Percentiles rank a stretch among this genome's conserved stretches.
Conservation (phyloP, 2,113 vertebrate species). For the Candoia aspera region DNA sequence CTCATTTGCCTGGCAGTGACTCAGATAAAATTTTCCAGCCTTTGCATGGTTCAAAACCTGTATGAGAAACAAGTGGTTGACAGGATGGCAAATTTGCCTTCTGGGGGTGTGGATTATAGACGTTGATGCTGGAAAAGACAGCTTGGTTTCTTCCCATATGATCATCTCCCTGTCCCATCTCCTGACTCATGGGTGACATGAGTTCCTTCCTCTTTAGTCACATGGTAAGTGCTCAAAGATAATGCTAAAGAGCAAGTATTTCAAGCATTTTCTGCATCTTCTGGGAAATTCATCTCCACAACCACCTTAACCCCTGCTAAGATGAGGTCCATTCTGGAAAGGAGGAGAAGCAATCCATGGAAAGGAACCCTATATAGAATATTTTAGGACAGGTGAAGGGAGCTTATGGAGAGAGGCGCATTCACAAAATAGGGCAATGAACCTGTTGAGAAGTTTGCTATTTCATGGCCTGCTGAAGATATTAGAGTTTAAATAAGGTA, state of each 20-base stretch:
- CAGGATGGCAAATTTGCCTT: too few species aligned
- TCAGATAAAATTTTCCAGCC: too few species aligned
- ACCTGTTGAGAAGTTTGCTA: conserved; percentile 45
- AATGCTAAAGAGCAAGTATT: conserved; percentile 16
- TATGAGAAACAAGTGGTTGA: too few species aligned
- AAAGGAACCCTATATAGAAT: conserved; percentile 20
- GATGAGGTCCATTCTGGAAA: conserved; percentile 42
- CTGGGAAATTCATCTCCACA: conserved; percentile 29
- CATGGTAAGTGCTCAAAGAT: conserved; percentile 1
- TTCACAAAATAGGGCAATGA: conserved; percentile 49
- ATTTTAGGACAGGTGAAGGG: conserved; percentile 29
- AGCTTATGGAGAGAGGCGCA: conserved; percentile 30
- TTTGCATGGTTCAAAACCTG: too few species aligned
- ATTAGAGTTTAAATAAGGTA: conserved; percentile 47
- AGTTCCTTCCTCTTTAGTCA: conserved; percentile 6
- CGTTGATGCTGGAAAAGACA: not conserved
- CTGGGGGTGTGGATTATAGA: not conserved
- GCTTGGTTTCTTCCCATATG: not conserved
- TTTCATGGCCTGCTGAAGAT: conserved; percentile 46
- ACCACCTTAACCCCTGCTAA: conserved; percentile 39
- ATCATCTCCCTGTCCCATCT: too few species aligned
- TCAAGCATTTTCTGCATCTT: conserved; percentile 41
- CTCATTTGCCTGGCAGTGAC: too few species aligned
- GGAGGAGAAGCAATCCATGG: conserved; percentile 45
- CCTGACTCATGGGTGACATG: too few species aligned